Conservation (phyloP, 2,888 invertebrate genomes). For the Andrena fulva region DNA sequence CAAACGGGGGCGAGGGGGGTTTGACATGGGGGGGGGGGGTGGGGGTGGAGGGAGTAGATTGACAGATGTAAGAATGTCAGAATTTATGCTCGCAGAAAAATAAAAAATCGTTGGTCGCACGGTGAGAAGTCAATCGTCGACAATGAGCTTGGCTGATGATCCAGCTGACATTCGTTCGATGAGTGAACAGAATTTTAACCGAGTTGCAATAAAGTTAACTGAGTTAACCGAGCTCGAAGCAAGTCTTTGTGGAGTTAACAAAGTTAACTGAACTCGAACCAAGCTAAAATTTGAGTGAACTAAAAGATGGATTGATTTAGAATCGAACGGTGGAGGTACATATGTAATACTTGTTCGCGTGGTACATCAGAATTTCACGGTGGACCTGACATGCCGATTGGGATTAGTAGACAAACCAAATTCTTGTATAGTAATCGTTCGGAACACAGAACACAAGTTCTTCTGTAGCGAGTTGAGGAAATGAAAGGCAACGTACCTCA, state of each 20-base stretch:
- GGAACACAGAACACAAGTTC: neutral
- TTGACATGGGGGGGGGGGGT: neutral
- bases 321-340: constrained; percentile 9
- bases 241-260: neutral
- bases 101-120: constrained; percentile 5
- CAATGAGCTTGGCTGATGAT: constrained; percentile 17
- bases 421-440: constrained; percentile 22
- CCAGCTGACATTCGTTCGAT: constrained; percentile 2
- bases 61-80: constrained; percentile 33
- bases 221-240: neutral
- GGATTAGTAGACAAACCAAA: constrained; percentile 64
- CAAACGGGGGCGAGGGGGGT: constrained; percentile 1
- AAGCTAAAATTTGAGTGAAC: neutral
- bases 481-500: constrained; percentile 68
- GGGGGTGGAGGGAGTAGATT: constrained; percentile 19
- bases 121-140: constrained; percentile 5
- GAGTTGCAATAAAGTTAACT: neutral
- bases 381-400: constrained; percentile 24
- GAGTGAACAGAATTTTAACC: neutral
- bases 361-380: constrained; percentile 35
- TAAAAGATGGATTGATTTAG: neutral
- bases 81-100: constrained; percentile 46
- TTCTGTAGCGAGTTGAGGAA: neutral
- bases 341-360: neutral
- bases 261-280: neutral